Evolutionary conservation across 1,140 invertebrate genomes (phyloP), one percentile per base, ranked within the genome.

Genomic region (Camponotus pennsylvanicus): DNA sequence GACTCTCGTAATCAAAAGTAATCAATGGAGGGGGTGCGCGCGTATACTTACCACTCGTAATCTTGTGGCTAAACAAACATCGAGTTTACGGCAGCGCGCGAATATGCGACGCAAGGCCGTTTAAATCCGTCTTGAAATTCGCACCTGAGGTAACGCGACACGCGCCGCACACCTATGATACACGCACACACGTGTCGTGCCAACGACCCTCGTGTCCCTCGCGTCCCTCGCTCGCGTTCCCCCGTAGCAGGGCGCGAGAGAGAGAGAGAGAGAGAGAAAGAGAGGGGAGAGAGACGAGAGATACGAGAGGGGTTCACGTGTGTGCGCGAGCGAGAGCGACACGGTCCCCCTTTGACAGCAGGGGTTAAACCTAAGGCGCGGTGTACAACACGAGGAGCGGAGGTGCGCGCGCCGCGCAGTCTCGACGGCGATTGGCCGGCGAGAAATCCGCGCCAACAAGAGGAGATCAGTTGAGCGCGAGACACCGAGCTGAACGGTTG

Each of bases 401-500:
- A 87, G 84, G 75, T 77, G 82, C 87, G 91, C 92, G 92, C 93
- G 92, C 92, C 92, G 92, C 93, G 92, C 92, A 93, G 92, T 93
- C 93, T 93, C 92, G 88, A 66, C 77, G 52, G 87, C 89, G 77
- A 93, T 93, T 92, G 91, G 93, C 67, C 88, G 90, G 86, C 83
- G 86, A 88, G 82, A 87, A 90, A 91, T 90, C 92, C 93, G 93
- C 92, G 94, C 90, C 91, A 94, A 94, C 90, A 80, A 91, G 86
- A 88, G 86, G 92, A 93, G 92, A 94, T 92, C 93, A 95, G 94
- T 95, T 94, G 94, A 95, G 93, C 94, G 94, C 94, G 94, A 95
- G 93, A 93, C 91, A 90, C 92, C 93, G 94, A 94, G 89, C 89
- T 76, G 93, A 87, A 90, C 92, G 93, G 93, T 94, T 88, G 86